Evolutionary conservation across 1,140 invertebrate genomes (phyloP).

Genomic region (Pemphigus obesinymphae): DNA sequence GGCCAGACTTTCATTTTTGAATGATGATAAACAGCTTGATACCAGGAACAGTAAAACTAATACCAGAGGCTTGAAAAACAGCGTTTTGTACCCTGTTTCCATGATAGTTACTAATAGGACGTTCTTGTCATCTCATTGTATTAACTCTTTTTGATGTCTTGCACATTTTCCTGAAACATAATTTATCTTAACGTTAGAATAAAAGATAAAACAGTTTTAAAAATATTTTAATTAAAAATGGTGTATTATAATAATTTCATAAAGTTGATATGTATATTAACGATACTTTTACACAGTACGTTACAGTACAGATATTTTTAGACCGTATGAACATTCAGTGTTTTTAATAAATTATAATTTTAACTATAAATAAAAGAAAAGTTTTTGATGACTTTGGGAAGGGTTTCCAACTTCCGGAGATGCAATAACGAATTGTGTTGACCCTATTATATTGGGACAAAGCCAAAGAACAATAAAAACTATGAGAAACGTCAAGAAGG

Average conservation of each 20-base stretch:
- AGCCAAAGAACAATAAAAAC: conserved; percentile 6
- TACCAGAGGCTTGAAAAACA: neutral
- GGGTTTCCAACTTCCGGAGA: neutral
- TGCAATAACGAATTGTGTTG: neutral
- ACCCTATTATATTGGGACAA: conserved; percentile 8
- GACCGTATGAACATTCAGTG: neutral
- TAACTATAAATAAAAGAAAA: neutral
- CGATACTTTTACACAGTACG: too few relatives aligned
- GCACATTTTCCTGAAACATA: conserved; percentile 4
- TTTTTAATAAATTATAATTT: neutral
- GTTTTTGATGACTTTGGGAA: neutral
- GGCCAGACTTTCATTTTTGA: conserved; percentile 13
- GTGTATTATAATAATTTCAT: too few relatives aligned
- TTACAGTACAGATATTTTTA: too few relatives aligned
- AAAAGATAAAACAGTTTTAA: neutral
- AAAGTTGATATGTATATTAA: too few relatives aligned
- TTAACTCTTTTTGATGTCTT: neutral
- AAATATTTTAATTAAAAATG: too few relatives aligned
- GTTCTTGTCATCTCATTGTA: neutral
- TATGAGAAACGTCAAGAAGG: neutral
- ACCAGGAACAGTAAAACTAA: neutral
- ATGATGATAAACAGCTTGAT: neutral
- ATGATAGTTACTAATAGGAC: neutral
- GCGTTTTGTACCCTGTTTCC: neutral
- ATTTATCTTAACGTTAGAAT: neutral